Percentiles rank a stretch among this genome's conserved stretches.
These are phyloP conservation scores for Arbacia lixula DNA, from an alignment of 53 echinoderm and acorn worm genomes.

Conservation along the genomic window DNA sequence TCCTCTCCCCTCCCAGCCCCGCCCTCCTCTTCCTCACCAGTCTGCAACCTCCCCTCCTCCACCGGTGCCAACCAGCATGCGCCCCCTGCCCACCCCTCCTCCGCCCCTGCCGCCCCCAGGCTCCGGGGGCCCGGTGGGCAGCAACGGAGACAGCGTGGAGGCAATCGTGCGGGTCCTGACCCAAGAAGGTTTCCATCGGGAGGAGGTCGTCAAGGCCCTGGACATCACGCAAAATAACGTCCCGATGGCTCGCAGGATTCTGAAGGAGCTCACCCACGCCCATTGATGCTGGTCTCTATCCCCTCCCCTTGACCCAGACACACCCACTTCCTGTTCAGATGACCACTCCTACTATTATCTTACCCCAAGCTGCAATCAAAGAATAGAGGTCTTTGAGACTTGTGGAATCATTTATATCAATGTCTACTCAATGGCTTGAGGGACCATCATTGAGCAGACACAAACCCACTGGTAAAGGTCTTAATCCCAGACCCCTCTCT, in stretches of 20 bases:
- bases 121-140: slow-evolving; percentile 37
- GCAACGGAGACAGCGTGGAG: slow-evolving; percentile 47
- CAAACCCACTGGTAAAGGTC: too few species aligned
- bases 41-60: slow-evolving; percentile 14
- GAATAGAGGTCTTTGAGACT: too few species aligned
- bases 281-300: neutral
- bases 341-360: too few species aligned
- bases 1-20: slow-evolving; percentile 66
- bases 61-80: neutral
- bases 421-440: too few species aligned
- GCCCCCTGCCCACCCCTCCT: slow-evolving; percentile 19
- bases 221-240: slow-evolving; percentile 91
- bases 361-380: too few species aligned
- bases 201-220: slow-evolving; percentile 83
- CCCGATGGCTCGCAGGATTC: slow-evolving; percentile 83
- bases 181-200: slow-evolving; percentile 78
- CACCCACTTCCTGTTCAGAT: too few species aligned
- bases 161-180: slow-evolving; percentile 68
- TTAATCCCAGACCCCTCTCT: too few species aligned
- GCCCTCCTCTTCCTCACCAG: slow-evolving; percentile 1
- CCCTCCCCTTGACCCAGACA: too few species aligned
- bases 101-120: slow-evolving; percentile 32
- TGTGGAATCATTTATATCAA: too few species aligned
- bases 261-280: slow-evolving; percentile 69
- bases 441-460: too few species aligned